These are phyloP conservation scores for Sylvia borin DNA, from an alignment of 2,797 vertebrate genomes.

Conservation along the genomic window DNA sequence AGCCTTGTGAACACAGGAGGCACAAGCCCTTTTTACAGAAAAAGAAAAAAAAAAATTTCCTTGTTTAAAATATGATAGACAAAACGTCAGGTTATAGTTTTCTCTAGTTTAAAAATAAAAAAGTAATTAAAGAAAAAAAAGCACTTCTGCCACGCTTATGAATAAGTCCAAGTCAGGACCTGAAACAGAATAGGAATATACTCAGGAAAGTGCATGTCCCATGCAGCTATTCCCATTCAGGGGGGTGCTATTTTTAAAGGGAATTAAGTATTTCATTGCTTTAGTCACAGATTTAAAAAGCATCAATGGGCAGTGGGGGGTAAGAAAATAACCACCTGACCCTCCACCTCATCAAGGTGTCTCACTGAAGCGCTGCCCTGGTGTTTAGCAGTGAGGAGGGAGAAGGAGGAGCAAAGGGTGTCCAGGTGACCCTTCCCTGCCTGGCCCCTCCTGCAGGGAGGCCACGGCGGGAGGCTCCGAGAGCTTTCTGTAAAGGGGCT, in stretches of 20 bases:
- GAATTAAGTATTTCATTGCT: neutral
- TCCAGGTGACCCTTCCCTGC: neutral
- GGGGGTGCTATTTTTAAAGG: neutral
- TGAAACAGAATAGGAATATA: neutral
- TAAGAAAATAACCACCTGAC: neutral
- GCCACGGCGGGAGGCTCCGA: neutral
- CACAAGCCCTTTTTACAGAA: constrained; percentile 83
- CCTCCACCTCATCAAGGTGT: neutral
- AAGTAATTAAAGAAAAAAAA: neutral
- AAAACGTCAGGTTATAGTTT: neutral
- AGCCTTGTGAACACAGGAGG: constrained; percentile 87
- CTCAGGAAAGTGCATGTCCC: neutral
- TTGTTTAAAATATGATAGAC: neutral
- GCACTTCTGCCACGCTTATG: rapidly evolving
- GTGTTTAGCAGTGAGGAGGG: neutral
- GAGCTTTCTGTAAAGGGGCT: constrained; percentile 85
- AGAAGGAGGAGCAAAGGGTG: neutral
- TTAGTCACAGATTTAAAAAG: neutral
- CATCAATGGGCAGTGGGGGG: rapidly evolving
- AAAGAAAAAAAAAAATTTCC: constrained; percentile 63
- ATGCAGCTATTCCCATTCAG: neutral
- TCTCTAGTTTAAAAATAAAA: neutral
- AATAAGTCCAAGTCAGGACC: neutral
- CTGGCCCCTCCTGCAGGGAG: neutral
- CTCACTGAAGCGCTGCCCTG: neutral